Conservation (phyloP, 2,113 vertebrate genomes). For the Mobula hypostoma region DNA sequence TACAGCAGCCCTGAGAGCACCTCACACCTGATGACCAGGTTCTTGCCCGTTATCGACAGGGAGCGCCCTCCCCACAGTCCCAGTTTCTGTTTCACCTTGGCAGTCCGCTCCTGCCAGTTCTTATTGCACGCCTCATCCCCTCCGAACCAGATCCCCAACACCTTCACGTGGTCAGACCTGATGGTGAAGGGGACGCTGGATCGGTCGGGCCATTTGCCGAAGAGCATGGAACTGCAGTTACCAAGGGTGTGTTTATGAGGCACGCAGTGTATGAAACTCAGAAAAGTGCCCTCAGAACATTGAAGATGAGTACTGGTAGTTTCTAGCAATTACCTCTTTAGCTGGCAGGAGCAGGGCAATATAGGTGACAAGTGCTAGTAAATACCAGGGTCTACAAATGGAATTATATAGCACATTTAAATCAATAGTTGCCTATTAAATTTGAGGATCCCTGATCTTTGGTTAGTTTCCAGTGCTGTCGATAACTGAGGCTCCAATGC, state of each 20-base stretch:
- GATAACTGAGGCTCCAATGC: background rate
- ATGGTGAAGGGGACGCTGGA: too few species aligned
- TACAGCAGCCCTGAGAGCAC: too few species aligned
- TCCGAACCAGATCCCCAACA: too few species aligned
- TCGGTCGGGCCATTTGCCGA: too few species aligned
- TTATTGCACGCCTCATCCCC: too few species aligned
- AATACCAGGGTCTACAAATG: background rate
- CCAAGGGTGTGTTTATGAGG: background rate
- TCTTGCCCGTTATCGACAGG: too few species aligned
- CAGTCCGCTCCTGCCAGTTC: too few species aligned
- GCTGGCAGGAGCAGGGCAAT: background rate
- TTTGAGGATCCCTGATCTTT: background rate
- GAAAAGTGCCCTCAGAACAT: background rate
- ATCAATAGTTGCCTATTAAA: background rate
- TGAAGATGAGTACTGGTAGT: background rate
- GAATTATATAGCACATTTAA: background rate
- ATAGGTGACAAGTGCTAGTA: background rate
- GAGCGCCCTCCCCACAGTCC: too few species aligned
- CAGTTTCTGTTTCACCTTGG: too few species aligned
- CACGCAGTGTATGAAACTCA: background rate
- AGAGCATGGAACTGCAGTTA: background rate
- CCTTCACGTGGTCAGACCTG: too few species aligned
- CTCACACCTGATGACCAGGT: too few species aligned
- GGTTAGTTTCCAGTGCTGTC: background rate
- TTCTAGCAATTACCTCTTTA: background rate